Conservation (phyloP, 2,888 invertebrate genomes). For the Pyralis farinalis region DNA sequence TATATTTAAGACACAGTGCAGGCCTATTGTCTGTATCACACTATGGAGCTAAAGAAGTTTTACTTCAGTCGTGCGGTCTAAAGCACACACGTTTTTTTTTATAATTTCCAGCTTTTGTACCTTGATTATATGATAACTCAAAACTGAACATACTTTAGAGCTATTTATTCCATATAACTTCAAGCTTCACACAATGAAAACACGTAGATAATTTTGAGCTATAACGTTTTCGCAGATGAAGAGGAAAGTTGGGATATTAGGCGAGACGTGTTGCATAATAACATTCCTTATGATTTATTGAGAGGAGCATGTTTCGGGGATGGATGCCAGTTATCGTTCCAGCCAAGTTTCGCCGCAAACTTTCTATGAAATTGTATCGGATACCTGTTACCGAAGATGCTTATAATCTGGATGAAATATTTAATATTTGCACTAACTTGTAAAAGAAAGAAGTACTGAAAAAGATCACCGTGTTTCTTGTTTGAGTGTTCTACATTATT, state of each 20-base stretch:
- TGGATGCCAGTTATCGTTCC: slow-evolving; percentile 34
- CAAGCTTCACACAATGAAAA: not conserved
- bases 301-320: slow-evolving; percentile 23
- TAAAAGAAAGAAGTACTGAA: too few relatives aligned
- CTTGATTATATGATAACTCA: too few relatives aligned
- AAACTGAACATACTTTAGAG: too few relatives aligned
- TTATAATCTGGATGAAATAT: slow-evolving; percentile 1
- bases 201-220: slow-evolving; percentile 2
- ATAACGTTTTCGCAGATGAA: slow-evolving; percentile 1
- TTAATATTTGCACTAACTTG: too few relatives aligned
- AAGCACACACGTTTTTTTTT: too few relatives aligned
- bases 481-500: too few relatives aligned
- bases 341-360: slow-evolving; percentile 25
- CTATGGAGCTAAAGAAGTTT: too few relatives aligned
- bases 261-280: slow-evolving; percentile 37
- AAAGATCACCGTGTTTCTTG: too few relatives aligned
- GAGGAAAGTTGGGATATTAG: slow-evolving; percentile 31
- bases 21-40: too few relatives aligned
- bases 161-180: not conserved
- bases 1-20: too few relatives aligned
- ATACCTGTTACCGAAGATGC: slow-evolving; percentile 24
- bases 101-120: too few relatives aligned
- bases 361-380: slow-evolving; percentile 44
- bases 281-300: slow-evolving; percentile 39
- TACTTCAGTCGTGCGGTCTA: too few relatives aligned